Evolutionary conservation across 2,888 invertebrate species (phyloP), one percentile per base, ranked within the genome.

Genomic region (Drosophila siamana): DNA sequence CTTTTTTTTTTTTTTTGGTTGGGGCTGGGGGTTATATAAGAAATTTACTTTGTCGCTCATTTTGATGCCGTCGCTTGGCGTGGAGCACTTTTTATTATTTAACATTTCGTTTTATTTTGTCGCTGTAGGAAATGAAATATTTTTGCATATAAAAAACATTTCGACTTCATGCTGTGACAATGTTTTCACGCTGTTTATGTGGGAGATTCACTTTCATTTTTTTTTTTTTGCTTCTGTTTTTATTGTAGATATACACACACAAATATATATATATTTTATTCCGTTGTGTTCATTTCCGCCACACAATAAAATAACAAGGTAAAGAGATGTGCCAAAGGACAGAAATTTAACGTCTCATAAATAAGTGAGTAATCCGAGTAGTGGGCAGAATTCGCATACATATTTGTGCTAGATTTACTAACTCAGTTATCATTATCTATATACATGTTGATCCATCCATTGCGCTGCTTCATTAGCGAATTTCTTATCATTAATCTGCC

Each of bases 111-210:
- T 74, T 79, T 59, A 75, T 79, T 75, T 68, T 61, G 64, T 56
- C 64, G 74, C 74, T 78, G 88, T 67, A 86, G 87, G 81, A 85
- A 88, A 85, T 86, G 88, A 88, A 86, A 84, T 86, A 85, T 85
- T 86, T 88, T 85, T 88, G 86, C 85, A 85, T 88, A 88, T 86
- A 80, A 85, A 85, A 86, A 86, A 80, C 76, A 85, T 85, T 85
- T 84, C 60, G 87, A 83, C 77, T 86, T 77, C 85, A 76, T 72
- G 86, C 85, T 85, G 85, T 84, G 88, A 88, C 88, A 88, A 84
- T 85, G 85, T 84, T 85, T 80, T 86, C 74, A 64, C 70, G 70
- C 87, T 88, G 71, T 88, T 88, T 88, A 80, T 83, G 62, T 64
- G 64, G 66, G 46, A 71, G 64, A 47, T 24, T 56, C 57, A 72